Evolutionary conservation across 2,113 vertebrate genomes (phyloP).

Genomic region (Odontesthes bonariensis): DNA sequence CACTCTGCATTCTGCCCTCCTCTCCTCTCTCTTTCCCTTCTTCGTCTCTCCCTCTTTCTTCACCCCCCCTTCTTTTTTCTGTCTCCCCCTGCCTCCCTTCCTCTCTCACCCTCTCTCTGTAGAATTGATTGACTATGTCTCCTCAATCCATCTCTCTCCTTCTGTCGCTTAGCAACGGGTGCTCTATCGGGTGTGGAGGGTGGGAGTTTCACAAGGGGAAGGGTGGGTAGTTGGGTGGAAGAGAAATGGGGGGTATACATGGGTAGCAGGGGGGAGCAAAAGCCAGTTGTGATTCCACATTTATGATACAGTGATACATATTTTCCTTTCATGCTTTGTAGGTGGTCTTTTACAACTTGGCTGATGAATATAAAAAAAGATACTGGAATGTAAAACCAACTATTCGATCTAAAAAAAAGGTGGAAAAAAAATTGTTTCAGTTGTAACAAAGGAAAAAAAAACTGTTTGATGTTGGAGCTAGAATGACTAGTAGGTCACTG

Average conservation of each 20-base stretch:
- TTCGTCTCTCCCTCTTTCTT: conserved; percentile 37
- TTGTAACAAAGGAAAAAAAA: conserved; percentile 31
- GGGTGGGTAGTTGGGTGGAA: conserved; percentile 49
- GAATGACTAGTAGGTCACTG: conserved; percentile 68
- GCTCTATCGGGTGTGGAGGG: conserved; percentile 85
- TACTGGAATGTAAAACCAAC: conserved; percentile 32
- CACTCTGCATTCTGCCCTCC: conserved; percentile 76
- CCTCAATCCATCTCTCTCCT: conserved; percentile 87
- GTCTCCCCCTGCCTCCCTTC: conserved; percentile 45
- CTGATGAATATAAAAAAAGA: conserved; percentile 33
- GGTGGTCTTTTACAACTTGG: conserved; percentile 47
- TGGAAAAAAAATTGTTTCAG: conserved; percentile 33
- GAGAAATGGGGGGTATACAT: conserved; percentile 50
- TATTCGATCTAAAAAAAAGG: conserved; percentile 25
- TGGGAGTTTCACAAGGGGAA: conserved; percentile 73
- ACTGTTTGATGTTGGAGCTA: conserved; percentile 69
- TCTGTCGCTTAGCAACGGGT: conserved; percentile 88
- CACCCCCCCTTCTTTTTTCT: conserved; percentile 18
- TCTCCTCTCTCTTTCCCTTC: conserved; percentile 46
- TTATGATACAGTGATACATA: conserved; percentile 58
- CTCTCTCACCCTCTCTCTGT: conserved; percentile 74
- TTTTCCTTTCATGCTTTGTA: conserved; percentile 50
- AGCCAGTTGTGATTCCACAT: conserved; percentile 71
- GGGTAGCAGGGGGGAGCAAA: conserved; percentile 55
- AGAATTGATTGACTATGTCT: conserved; percentile 87